Percentiles rank a stretch among this genome's conserved stretches.
Conservation (phyloP, 2,113 vertebrate genomes). For the Pristiophorus japonicus region DNA sequence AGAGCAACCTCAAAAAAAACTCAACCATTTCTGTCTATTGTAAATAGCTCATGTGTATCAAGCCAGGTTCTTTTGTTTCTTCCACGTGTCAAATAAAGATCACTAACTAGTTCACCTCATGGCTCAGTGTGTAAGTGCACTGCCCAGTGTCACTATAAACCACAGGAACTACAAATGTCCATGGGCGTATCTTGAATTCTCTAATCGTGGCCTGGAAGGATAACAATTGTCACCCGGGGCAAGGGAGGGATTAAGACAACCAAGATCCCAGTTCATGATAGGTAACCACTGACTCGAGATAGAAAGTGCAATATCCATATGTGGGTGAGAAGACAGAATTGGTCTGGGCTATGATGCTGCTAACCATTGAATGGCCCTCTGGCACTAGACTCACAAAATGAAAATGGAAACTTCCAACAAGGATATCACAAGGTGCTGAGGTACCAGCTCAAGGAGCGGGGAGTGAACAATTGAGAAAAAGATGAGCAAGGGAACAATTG, state of each 20-base stretch:
- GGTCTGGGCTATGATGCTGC: not conserved
- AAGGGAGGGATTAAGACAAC: not conserved
- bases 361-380: not conserved
- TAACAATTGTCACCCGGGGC: not conserved
- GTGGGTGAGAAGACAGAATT: not conserved
- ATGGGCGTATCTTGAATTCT: too few relatives aligned
- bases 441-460: too few relatives aligned
- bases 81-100: not conserved
- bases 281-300: not conserved
- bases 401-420: not conserved
- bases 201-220: not conserved
- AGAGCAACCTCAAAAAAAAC: not conserved
- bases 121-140: not conserved
- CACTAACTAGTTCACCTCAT: not conserved
- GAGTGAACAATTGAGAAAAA: too few relatives aligned
- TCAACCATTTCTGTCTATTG: not conserved
- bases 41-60: not conserved
- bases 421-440: not conserved
- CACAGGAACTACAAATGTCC: too few relatives aligned
- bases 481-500: too few relatives aligned
- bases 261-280: not conserved
- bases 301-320: not conserved
- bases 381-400: not conserved
- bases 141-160: too few relatives aligned
- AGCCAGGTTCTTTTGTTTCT: not conserved